A percentile compares a stretch with the other conserved stretches of the same genome.
phyloP scores from a whole-genome alignment of 2,113 vertebrate species.

The Taxidea taxus region DNA sequence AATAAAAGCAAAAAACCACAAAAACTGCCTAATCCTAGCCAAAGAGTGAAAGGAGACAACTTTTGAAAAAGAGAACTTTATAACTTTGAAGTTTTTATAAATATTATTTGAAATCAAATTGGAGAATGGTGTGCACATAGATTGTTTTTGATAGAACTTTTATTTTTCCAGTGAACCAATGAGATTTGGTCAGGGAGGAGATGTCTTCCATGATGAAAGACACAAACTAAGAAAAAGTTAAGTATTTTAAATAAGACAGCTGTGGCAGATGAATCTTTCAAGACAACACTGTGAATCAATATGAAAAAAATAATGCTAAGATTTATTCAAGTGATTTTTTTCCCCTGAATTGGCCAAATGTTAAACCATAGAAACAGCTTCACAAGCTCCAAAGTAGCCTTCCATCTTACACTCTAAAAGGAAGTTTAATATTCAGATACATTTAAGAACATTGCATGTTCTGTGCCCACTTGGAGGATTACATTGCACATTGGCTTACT shows the following conservation, averaged over 20 bases:
- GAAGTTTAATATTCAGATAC: neutral
- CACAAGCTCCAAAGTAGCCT: neutral
- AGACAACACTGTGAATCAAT: neutral
- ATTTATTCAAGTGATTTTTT: neutral
- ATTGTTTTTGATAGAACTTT: neutral
- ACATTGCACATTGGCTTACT: neutral
- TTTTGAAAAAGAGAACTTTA: neutral
- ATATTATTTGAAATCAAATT: neutral
- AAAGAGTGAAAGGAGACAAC: neutral
- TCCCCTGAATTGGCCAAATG: neutral
- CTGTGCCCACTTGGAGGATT: neutral
- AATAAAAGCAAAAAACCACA: too few species aligned
- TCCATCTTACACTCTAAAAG: neutral
- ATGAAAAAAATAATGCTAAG: neutral
- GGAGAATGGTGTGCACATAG: neutral
- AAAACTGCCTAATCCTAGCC: fast-evolving
- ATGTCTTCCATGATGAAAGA: neutral
- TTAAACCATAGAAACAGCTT: neutral
- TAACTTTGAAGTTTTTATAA: neutral
- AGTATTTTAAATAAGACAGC: neutral
- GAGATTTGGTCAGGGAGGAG: neutral
- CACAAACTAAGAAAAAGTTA: neutral
- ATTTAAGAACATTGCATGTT: neutral
- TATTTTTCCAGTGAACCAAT: neutral
- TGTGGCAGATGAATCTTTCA: neutral